These are phyloP conservation scores for Macroteleia sp. DNA, from an alignment of 2,888 invertebrate species.

Conservation along the genomic window DNA sequence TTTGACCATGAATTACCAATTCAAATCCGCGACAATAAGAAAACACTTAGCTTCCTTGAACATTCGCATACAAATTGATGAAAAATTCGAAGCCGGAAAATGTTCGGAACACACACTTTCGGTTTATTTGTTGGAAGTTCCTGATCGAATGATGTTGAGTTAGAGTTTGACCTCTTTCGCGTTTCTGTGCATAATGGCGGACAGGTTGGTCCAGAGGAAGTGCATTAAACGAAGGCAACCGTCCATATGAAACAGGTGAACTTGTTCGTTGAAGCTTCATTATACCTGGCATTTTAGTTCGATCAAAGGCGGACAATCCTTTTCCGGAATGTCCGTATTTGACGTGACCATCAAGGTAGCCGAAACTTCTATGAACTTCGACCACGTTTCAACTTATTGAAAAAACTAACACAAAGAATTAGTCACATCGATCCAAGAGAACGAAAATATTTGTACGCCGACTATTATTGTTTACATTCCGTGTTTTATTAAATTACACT, in stretches of 20 bases:
- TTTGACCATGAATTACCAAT: constrained; percentile 29
- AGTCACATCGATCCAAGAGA: background rate
- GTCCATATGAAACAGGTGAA: constrained; percentile 73
- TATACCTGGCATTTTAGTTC: constrained; percentile 72
- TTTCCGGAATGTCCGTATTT: constrained; percentile 36
- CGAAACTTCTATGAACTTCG: constrained; percentile 32
- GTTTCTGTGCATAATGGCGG: constrained; percentile 39
- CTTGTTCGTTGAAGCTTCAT: constrained; percentile 71
- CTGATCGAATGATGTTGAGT: constrained; percentile 55
- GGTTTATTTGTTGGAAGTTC: constrained; percentile 49
- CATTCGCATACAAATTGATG: constrained; percentile 28
- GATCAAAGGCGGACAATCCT: constrained; percentile 37
- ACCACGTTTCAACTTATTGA: constrained; percentile 9
- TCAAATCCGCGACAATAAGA: constrained; percentile 17
- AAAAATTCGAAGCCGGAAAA: constrained; percentile 41
- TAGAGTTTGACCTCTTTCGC: constrained; percentile 54
- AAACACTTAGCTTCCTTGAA: constrained; percentile 18
- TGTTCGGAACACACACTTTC: constrained; percentile 57
- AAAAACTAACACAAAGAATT: constrained; percentile 26
- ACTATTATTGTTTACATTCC: constrained; percentile 56
- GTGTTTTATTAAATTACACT: constrained; percentile 9
- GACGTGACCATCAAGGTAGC: constrained; percentile 17
- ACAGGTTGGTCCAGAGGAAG: constrained; percentile 68
- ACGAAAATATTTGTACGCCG: constrained; percentile 40
- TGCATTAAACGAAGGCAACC: constrained; percentile 74